Percentiles rank a stretch among this genome's conserved stretches.
phyloP scores from a whole-genome alignment of 2,797 vertebrate species.

The Silurus aristotelis region DNA sequence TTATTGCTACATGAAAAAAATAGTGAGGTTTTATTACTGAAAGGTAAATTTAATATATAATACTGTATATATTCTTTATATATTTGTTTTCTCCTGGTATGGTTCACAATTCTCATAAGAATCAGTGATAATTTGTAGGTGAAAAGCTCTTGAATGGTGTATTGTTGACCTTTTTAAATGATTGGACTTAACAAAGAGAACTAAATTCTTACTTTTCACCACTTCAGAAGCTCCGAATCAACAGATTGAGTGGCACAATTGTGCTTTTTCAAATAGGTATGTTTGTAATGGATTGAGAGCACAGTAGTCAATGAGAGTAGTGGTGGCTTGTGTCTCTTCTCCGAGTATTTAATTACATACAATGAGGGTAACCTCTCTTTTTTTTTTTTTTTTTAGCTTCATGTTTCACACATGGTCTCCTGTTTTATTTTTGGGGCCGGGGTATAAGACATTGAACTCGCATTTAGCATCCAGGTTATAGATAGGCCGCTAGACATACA shows the following conservation, averaged over 20 bases:
- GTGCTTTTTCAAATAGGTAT: neutral
- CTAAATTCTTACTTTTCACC: neutral
- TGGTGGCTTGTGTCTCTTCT: constrained; percentile 21
- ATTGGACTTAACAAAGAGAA: neutral
- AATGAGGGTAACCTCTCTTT: constrained; percentile 11
- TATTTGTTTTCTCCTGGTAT: neutral
- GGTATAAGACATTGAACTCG: constrained; percentile 30
- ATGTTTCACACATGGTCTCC: constrained; percentile 17
- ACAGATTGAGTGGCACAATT: neutral
- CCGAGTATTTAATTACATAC: constrained; percentile 48
- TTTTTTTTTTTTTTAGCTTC: neutral
- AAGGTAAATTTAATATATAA: neutral
- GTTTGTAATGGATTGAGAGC: neutral
- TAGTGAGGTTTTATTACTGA: neutral
- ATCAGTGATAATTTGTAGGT: neutral
- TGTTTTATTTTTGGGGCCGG: constrained; percentile 46
- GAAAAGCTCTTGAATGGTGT: neutral
- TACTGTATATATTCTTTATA: neutral
- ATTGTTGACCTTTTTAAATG: neutral
- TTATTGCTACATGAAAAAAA: neutral
- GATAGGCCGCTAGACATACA: constrained; percentile 32
- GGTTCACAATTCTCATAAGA: neutral
- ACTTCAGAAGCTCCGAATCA: neutral
- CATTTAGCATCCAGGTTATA: constrained; percentile 23
- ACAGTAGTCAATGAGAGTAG: neutral